Evolutionary conservation across 30 jellyfish, hydroid and myxozoan species (phyloP).

Genomic region (Calvadosia cruxmelitensis): DNA sequence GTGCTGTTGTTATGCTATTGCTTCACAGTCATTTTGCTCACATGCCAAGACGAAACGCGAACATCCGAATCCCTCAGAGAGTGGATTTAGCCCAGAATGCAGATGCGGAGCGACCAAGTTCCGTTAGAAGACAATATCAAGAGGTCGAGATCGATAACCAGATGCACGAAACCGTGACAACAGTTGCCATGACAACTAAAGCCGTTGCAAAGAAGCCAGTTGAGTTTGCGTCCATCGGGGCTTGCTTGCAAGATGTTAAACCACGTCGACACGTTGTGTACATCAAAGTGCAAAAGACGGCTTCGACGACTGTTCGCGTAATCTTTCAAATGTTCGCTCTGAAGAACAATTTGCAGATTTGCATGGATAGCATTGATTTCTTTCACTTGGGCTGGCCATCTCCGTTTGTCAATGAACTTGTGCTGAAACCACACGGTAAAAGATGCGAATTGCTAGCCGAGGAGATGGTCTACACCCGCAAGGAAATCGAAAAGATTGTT

Average conservation of each 20-base stretch:
- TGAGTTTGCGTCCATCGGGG: not conserved
- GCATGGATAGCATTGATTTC: not conserved
- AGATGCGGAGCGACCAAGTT: no score
- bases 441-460: not conserved
- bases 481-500: not conserved
- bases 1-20: no score
- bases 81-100: no score
- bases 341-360: not conserved
- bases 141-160: no score
- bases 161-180: no score
- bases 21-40: no score
- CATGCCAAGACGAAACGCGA: no score
- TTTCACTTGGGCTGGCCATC: slow-evolving; percentile 1
- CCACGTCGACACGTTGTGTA: not conserved
- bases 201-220: no score
- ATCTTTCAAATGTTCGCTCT: not conserved
- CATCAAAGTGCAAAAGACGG: not conserved
- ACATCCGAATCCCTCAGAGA: no score
- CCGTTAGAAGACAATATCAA: no score
- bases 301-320: not conserved
- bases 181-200: no score
- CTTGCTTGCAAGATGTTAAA: not conserved
- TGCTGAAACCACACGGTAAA: not conserved
- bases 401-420: not conserved
- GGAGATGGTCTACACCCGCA: not conserved